Conservation (phyloP, 2,113 vertebrate genomes). For the Podocnemis expansa region DNA sequence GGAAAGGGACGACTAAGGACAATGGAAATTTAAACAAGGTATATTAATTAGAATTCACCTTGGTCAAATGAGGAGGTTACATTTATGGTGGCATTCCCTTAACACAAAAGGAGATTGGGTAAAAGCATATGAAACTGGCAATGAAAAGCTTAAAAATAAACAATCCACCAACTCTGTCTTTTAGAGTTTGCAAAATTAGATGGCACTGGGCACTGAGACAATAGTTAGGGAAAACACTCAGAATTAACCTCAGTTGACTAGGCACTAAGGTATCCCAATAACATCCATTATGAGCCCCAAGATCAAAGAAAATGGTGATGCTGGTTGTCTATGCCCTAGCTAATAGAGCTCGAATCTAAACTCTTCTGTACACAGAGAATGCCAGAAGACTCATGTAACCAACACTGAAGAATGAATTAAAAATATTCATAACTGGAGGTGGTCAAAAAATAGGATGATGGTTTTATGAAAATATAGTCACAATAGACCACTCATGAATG, state of each 20-base stretch:
- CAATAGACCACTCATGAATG: neutral
- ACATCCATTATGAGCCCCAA: neutral
- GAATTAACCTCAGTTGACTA: neutral
- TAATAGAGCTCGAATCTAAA: neutral
- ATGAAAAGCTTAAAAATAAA: neutral
- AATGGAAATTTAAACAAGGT: neutral
- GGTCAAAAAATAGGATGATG: neutral
- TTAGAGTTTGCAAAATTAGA: neutral
- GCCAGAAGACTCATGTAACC: neutral
- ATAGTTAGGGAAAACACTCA: neutral
- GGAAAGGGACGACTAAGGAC: neutral
- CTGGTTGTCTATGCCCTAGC: neutral
- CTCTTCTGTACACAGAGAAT: neutral
- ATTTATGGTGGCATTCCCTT: neutral
- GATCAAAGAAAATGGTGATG: neutral
- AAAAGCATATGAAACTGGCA: neutral
- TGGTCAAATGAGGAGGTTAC: neutral
- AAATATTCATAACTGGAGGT: neutral
- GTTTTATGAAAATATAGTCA: neutral
- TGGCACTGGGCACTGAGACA: neutral
- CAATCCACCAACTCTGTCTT: neutral
- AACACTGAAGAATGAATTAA: neutral
- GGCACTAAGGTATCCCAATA: neutral
- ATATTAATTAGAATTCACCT: neutral
- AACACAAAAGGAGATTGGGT: neutral